Conservation (phyloP, 2,888 invertebrate genomes). For the Drosophila gaucha region DNA sequence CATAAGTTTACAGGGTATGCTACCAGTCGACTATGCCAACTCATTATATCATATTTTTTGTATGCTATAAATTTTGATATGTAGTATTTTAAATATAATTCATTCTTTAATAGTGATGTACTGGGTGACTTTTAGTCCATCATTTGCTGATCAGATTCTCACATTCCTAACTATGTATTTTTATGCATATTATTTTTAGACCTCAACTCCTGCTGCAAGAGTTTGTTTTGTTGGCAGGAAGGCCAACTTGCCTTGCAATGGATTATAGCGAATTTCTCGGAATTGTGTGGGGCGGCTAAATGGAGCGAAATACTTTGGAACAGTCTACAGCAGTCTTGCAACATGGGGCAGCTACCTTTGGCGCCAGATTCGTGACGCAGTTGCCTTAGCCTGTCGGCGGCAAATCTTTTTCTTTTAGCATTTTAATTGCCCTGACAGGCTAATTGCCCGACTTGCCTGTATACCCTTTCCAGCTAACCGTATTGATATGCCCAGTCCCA, state of each 20-base stretch:
- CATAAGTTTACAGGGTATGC: background rate
- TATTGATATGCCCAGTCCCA: constrained; percentile 19
- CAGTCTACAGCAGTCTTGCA: constrained; percentile 10
- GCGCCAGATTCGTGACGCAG: constrained; percentile 35
- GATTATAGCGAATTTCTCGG: constrained; percentile 61
- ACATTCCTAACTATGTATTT: constrained; percentile 7
- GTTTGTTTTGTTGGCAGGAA: background rate
- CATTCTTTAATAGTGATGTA: background rate
- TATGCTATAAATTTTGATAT: no score
- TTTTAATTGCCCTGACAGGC: constrained; percentile 70
- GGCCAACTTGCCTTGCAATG: constrained; percentile 13
- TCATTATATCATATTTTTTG: background rate
- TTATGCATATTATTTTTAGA: constrained; percentile 59
- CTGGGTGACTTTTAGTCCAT: constrained; percentile 1
- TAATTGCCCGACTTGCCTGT: constrained; percentile 51
- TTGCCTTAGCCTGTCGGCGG: constrained; percentile 44
- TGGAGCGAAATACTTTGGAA: constrained; percentile 45
- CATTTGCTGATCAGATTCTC: fast-evolving
- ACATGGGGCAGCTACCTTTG: constrained; percentile 34
- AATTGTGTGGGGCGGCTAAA: constrained; percentile 69
- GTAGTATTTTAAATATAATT: no score
- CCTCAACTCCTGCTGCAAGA: constrained; percentile 24
- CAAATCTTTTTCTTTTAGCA: constrained; percentile 48
- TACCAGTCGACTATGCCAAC: background rate
- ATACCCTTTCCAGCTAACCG: background rate